Conservation (phyloP, 1,140 invertebrate genomes). For the Philopotamus ludificatus region DNA sequence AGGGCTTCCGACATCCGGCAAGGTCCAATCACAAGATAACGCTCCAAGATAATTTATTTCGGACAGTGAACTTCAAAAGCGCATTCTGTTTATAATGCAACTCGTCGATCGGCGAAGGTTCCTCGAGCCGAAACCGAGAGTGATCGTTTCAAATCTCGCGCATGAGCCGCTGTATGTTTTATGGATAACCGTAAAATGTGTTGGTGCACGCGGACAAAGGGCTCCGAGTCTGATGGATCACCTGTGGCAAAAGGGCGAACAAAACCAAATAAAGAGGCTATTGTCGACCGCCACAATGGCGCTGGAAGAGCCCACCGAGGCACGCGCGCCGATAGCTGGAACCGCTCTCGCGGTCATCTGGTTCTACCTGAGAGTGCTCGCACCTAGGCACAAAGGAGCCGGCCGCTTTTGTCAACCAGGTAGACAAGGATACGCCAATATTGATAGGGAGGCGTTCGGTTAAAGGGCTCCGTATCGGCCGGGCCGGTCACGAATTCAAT, state of each 20-base stretch:
- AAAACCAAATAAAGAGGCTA: slow-evolving; percentile 3
- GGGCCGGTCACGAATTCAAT: neutral
- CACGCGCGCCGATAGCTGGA: neutral
- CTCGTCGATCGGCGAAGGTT: no score
- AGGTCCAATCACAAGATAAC: no score
- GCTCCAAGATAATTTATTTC: no score
- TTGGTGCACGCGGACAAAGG: no score
- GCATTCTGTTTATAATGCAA: no score
- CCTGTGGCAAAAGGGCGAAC: slow-evolving; percentile 1
- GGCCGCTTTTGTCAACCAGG: neutral
- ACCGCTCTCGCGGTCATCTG: neutral
- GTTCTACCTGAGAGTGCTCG: neutral
- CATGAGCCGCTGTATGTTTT: no score
- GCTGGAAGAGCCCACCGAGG: neutral
- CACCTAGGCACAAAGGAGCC: neutral
- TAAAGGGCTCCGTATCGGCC: neutral
- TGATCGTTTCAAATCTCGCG: no score
- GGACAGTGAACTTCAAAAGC: no score
- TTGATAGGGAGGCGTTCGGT: neutral
- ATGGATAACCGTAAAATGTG: no score
- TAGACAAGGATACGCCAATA: no score
- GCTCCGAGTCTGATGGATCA: neutral
- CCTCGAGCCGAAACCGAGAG: no score
- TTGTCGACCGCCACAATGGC: neutral
- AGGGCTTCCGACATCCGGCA: no score